These are phyloP conservation scores for Amaurobius ferox DNA, from an alignment of 2,888 invertebrate genomes.

Conservation along the genomic window DNA sequence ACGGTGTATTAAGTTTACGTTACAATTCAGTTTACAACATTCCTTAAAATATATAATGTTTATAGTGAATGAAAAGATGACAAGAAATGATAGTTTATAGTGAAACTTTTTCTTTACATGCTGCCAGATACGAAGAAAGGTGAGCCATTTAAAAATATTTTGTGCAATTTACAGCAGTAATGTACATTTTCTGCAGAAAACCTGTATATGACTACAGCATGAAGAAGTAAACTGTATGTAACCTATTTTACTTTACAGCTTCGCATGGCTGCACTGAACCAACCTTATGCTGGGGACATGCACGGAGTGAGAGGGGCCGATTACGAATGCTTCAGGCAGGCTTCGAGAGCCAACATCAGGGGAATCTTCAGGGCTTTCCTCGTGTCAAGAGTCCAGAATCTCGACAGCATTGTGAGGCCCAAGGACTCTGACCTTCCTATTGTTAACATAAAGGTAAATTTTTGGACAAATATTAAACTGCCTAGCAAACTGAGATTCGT, in stretches of 20 bases:
- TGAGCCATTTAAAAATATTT: no score
- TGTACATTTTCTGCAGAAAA: no score
- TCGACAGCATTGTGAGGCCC: conserved; percentile 92
- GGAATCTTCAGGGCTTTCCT: conserved; percentile 95
- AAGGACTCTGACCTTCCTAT: conserved; percentile 92
- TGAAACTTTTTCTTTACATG: conserved; percentile 34
- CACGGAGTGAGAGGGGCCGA: conserved; percentile 96
- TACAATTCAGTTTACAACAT: no score
- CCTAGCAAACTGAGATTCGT: no score
- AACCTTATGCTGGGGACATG: conserved; percentile 92
- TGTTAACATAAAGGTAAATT: conserved; percentile 84
- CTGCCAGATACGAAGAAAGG: conserved; percentile 63
- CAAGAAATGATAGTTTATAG: no score
- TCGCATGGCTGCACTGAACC: conserved; percentile 94
- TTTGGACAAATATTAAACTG: no score
- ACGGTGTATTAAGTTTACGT: no score
- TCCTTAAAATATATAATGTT: no score
- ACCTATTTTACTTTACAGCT: conserved; percentile 81
- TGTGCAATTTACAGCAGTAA: no score
- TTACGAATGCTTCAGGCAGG: conserved; percentile 94
- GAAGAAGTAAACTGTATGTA: no score
- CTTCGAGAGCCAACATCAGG: conserved; percentile 87
- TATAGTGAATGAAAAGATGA: no score
- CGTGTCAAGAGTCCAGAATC: conserved; percentile 92
- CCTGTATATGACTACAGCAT: no score